A percentile compares a stretch with the other conserved stretches of the same genome.
Conservation (phyloP, 2,797 vertebrate genomes). For the Trichosurus vulpecula region DNA sequence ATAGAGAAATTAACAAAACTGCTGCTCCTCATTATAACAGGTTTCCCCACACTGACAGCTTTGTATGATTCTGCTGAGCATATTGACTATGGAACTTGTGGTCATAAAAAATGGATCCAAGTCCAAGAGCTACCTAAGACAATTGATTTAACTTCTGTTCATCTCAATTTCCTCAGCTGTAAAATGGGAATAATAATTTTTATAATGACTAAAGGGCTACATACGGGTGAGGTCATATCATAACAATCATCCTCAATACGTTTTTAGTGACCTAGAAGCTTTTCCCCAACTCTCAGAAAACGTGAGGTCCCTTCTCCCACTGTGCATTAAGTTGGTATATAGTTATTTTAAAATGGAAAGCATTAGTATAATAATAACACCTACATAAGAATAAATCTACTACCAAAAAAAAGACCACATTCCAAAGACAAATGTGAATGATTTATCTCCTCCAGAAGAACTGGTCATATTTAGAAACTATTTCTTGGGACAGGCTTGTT, state of each 20-base stretch:
- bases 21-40: not conserved
- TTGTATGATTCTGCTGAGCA: not conserved
- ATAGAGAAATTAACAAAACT: not conserved
- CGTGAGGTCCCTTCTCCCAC: not conserved
- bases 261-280: not conserved
- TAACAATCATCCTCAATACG: not conserved
- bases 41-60: not conserved
- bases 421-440: not conserved
- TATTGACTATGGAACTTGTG: not conserved
- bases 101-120: not conserved
- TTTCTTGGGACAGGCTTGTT: slow-evolving; percentile 7
- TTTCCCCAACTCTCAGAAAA: not conserved
- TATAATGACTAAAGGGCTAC: not conserved
- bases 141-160: slow-evolving; percentile 26
- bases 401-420: slow-evolving; percentile 11
- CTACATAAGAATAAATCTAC: not conserved
- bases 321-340: not conserved
- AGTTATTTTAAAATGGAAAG: slow-evolving; percentile 12
- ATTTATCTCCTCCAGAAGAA: slow-evolving; percentile 27
- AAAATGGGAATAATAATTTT: slow-evolving; percentile 9
- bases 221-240: not conserved
- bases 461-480: slow-evolving; percentile 12
- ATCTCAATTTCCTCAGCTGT: slow-evolving; percentile 27
- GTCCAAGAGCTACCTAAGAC: not conserved
- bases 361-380: slow-evolving; percentile 22